phyloP scores from a whole-genome alignment of 1,140 invertebrate species.

The Drosophila asahinai region DNA sequence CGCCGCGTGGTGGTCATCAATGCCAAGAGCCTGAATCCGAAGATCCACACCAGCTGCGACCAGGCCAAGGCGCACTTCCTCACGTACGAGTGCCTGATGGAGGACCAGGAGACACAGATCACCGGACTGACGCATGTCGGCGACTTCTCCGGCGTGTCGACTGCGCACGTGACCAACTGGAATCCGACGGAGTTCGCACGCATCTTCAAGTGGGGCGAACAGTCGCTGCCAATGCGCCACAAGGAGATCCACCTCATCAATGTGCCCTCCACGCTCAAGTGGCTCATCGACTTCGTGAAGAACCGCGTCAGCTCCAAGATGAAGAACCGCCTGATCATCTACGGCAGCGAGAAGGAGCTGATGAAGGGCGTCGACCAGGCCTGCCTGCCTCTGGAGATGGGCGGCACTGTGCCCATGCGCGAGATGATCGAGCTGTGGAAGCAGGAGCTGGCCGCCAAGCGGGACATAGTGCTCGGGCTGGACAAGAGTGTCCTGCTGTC shows the following conservation, averaged over 20 bases:
- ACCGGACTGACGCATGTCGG: slow-evolving; percentile 89
- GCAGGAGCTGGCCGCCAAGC: slow-evolving; percentile 87
- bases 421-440: slow-evolving; percentile 92
- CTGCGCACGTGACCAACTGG: slow-evolving; percentile 89
- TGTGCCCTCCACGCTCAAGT: slow-evolving; percentile 88
- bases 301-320: slow-evolving; percentile 90
- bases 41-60: slow-evolving; percentile 88
- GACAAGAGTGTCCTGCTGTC: slow-evolving; percentile 89
- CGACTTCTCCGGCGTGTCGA: slow-evolving; percentile 87
- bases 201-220: slow-evolving; percentile 90
- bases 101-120: slow-evolving; percentile 90
- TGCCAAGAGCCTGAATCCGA: slow-evolving; percentile 89
- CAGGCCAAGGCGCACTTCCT: slow-evolving; percentile 89
- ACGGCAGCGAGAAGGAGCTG: slow-evolving; percentile 88
- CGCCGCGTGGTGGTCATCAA: slow-evolving; percentile 89
- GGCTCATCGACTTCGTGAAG: slow-evolving; percentile 90
- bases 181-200: slow-evolving; percentile 89
- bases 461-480: slow-evolving; percentile 88
- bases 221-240: slow-evolving; percentile 91
- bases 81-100: slow-evolving; percentile 90
- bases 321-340: slow-evolving; percentile 88
- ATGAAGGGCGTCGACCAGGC: slow-evolving; percentile 88
- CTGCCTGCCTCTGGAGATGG: slow-evolving; percentile 91
- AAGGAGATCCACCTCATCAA: slow-evolving; percentile 91
- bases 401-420: slow-evolving; percentile 89